Evolutionary conservation across 2,113 vertebrate species (phyloP).

Genomic region (Marcusenius ussheri): DNA sequence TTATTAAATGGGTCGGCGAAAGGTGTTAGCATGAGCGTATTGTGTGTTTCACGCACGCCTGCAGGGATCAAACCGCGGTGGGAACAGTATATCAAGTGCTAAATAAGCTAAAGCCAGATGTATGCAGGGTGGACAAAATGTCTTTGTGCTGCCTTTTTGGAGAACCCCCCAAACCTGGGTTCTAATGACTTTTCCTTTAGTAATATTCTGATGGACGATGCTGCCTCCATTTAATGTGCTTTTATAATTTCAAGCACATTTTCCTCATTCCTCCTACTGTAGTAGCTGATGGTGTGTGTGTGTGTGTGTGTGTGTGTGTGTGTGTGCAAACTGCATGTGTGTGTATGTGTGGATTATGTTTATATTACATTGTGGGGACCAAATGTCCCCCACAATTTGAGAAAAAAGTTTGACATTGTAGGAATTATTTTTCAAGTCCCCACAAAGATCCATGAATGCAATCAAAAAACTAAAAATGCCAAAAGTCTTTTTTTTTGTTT

Average conservation of each 20-base stretch:
- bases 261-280: conserved; percentile 5
- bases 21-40: not conserved
- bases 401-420: too few species aligned
- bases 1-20: not conserved
- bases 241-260: conserved; percentile 52
- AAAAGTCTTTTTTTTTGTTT: too few species aligned
- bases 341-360: not conserved
- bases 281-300: conserved; percentile 15
- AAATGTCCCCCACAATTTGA: too few species aligned
- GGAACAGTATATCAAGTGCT: conserved; percentile 17
- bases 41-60: not conserved
- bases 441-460: too few species aligned
- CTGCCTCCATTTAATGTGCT: conserved; percentile 49
- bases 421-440: too few species aligned
- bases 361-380: too few species aligned
- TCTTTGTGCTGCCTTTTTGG: conserved; percentile 41
- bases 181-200: conserved; percentile 48
- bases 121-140: conserved; percentile 54
- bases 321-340: not conserved
- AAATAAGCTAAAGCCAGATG: conserved; percentile 30
- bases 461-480: too few species aligned
- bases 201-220: conserved; percentile 44
- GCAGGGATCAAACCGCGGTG: not conserved
- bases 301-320: conserved; percentile 23
- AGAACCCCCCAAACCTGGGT: conserved; percentile 43